Conservation (phyloP, 2,113 vertebrate species). For the Nothoprocta pentlandii region DNA sequence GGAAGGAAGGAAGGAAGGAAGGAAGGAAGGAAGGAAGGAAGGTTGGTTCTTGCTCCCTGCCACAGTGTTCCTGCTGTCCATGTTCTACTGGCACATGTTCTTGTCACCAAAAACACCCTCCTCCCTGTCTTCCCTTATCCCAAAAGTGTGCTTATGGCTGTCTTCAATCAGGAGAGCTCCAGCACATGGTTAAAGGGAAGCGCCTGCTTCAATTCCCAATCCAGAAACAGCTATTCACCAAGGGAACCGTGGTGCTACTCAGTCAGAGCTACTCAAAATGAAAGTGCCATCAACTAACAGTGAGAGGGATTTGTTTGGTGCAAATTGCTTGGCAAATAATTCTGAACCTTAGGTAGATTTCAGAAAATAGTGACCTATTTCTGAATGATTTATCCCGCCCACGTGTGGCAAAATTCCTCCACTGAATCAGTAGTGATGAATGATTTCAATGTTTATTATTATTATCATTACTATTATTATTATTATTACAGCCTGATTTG, state of each 20-base stretch:
- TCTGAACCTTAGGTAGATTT: conserved; percentile 1
- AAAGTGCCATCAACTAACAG: not conserved
- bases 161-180: not conserved
- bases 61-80: accelerated
- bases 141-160: not conserved
- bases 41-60: not conserved
- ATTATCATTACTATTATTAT: not conserved
- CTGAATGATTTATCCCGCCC: conserved; percentile 1
- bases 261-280: conserved; percentile 48
- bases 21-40: too few species aligned
- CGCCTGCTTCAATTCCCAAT: not conserved
- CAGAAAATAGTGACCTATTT: conserved; percentile 35
- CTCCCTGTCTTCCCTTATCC: not conserved
- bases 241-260: not conserved
- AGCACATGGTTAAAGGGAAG: not conserved
- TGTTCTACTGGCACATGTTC: not conserved
- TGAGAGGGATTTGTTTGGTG: conserved; percentile 13
- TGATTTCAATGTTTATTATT: not conserved
- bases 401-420: not conserved
- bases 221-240: conserved; percentile 35
- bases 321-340: conserved; percentile 45
- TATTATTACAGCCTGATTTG: not conserved
- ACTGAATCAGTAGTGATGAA: conserved; percentile 6
- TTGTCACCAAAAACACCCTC: not conserved
- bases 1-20: too few species aligned